Base-by-base conservation (phyloP, 2,797 vertebrate species). In the Coilia nasus region DNA sequence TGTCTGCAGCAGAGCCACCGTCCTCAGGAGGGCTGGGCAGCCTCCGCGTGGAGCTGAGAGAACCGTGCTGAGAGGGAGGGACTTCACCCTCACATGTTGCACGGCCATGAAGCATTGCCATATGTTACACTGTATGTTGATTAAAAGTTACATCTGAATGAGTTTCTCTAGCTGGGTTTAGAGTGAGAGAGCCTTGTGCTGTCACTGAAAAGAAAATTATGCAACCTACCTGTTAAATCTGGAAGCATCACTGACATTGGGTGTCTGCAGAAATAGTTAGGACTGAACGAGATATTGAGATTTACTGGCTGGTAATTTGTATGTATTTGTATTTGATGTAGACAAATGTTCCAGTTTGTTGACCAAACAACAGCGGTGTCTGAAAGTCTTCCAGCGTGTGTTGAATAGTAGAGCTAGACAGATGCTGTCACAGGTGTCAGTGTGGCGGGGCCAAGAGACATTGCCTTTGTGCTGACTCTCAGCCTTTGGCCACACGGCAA, bases 261-360 rank as follows among this genome's bases (percentile, higher is more conserved):
- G 6, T 17, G 28, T 75, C 25, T 71, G 25, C 28, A 41, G 35
- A 41, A 41, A 25, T n/a, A 59, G 1, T 64, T 14, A 64, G 23
- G 23, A 11, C 0, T 28, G 3, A 75, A 75, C 15, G 15, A 5
- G 67, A 75, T 35, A 4, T 17, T 4, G 28, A 35, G 28, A 35
- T 75, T 35, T 35, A 35, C 17, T 75, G 15, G 28, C 67, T 6
- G 67, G 67, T 35, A 4, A 12, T 28, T 67, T 67, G 50, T 54
- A 67, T 67, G 62, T 31, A 1, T 75, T 75, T 15, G 28, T 35
- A 14, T 28, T 41, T 28, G 28, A 64, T 64, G 64, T 71, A 71
- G 64, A 25, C 64, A 75, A 75, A 75, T 35, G 64, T 28, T 75
- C 67, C 67, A 41, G 67, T 7, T 35, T 75, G 67, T 75, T 35